Percentiles rank a stretch among this genome's conserved stretches.
phyloP scores from a whole-genome alignment of 2,113 vertebrate species.

The Plestiodon gilberti region DNA sequence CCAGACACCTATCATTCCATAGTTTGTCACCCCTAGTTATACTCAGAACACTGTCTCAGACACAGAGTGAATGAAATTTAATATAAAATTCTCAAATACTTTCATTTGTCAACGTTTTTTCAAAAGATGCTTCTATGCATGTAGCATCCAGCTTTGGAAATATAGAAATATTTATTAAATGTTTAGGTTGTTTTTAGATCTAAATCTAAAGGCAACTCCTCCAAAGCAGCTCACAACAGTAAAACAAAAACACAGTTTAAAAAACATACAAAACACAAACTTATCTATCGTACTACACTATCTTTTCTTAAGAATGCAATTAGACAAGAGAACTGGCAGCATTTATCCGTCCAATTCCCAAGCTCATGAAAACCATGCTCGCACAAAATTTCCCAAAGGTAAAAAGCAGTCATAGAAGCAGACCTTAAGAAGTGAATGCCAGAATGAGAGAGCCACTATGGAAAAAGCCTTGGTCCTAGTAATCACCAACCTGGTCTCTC shows the following conservation, averaged over 20 bases:
- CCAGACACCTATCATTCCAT: conserved; percentile 16
- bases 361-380: background rate
- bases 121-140: background rate
- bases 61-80: background rate
- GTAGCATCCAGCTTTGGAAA: background rate
- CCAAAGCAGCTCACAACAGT: background rate
- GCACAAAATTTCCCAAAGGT: background rate
- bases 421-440: background rate
- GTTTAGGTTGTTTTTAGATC: background rate
- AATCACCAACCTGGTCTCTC: background rate
- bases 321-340: background rate
- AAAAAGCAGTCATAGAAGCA: background rate
- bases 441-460: background rate
- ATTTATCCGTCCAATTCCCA: background rate
- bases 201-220: background rate
- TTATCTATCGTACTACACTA: too few species aligned
- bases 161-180: background rate
- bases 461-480: background rate
- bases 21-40: background rate
- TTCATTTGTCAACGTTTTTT: background rate
- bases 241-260: background rate
- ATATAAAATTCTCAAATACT: background rate
- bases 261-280: background rate
- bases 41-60: background rate
- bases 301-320: background rate